Evolutionary conservation across 1,140 invertebrate species (phyloP).

Genomic region (Heliconius himera): DNA sequence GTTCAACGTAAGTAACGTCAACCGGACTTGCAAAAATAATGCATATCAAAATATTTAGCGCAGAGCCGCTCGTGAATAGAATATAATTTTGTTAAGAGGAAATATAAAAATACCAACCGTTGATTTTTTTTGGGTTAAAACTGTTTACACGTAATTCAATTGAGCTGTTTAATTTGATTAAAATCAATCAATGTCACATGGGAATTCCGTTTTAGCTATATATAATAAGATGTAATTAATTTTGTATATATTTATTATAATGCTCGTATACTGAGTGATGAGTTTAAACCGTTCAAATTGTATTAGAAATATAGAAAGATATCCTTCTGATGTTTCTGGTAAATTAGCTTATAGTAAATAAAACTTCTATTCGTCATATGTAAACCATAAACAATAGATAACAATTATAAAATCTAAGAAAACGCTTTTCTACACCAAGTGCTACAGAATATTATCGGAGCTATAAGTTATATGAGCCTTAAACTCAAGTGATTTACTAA

Average conservation of each 20-base stretch:
- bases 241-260: background rate
- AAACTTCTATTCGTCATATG: too few species aligned
- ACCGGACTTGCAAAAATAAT: slow-evolving; percentile 24
- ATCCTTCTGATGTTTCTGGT: too few species aligned
- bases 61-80: background rate
- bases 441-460: too few species aligned
- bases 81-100: background rate
- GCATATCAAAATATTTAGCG: slow-evolving; percentile 13
- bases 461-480: too few species aligned
- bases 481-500: too few species aligned
- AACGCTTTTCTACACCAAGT: too few species aligned
- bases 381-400: background rate
- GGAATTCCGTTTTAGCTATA: background rate
- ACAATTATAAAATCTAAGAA: too few species aligned
- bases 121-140: background rate
- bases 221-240: background rate
- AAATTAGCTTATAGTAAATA: too few species aligned
- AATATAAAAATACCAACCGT: background rate
- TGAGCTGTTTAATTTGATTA: background rate
- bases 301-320: too few species aligned
- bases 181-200: slow-evolving; percentile 7
- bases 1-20: slow-evolving; percentile 28
- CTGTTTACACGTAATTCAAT: slow-evolving; percentile 10
- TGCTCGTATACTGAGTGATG: too few species aligned
- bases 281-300: too few species aligned